phyloP scores from a whole-genome alignment of 2,888 invertebrate genomes.

The Hypena proboscidalis region DNA sequence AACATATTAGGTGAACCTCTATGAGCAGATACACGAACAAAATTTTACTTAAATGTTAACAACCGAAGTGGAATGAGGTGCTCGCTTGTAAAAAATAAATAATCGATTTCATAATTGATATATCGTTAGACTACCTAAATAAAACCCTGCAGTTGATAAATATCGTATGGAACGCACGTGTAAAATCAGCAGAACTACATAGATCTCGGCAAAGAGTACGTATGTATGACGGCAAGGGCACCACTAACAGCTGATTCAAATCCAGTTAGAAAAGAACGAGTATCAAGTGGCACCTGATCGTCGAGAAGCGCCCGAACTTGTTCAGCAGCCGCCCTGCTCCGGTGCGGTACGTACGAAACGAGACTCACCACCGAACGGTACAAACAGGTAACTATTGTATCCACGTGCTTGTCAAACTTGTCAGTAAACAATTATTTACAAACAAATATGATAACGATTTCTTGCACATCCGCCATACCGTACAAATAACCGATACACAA shows the following conservation, averaged over 20 bases:
- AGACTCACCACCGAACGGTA: conserved; percentile 75
- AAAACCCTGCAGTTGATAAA: too few species aligned
- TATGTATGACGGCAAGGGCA: conserved; percentile 56
- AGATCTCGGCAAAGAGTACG: conserved; percentile 10
- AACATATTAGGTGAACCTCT: conserved; percentile 9
- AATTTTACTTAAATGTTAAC: too few species aligned
- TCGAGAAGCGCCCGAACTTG: conserved; percentile 80
- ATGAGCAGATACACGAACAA: too few species aligned
- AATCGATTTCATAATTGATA: too few species aligned
- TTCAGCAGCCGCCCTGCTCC: conserved; percentile 73
- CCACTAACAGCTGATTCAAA: conserved; percentile 77
- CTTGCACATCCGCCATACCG: neutral
- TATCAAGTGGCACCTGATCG: conserved; percentile 81
- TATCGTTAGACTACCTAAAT: too few species aligned
- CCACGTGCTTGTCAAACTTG: conserved; percentile 79
- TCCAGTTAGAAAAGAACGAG: conserved; percentile 84
- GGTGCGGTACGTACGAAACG: conserved; percentile 44
- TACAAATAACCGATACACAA: neutral
- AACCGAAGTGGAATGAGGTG: conserved; percentile 8
- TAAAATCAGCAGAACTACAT: neutral
- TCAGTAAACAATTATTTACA: conserved; percentile 58
- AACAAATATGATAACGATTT: conserved; percentile 33
- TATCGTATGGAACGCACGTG: too few species aligned
- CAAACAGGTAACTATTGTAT: conserved; percentile 79
- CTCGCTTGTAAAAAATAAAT: neutral